These are phyloP conservation scores for Hanleya hanleyi DNA, from an alignment of 2,888 invertebrate species.

Conservation along the genomic window DNA sequence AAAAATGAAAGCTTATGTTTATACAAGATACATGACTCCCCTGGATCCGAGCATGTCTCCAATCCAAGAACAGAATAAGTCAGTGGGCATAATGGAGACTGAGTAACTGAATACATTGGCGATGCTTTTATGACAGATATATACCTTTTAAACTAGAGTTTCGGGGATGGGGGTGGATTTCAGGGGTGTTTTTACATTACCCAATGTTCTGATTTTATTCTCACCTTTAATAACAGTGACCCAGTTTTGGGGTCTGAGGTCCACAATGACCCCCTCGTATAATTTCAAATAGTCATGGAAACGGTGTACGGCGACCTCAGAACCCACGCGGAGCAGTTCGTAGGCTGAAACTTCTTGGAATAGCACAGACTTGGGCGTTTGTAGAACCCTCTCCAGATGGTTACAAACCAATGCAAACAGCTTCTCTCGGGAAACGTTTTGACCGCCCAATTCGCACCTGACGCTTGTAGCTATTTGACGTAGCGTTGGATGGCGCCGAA, in stretches of 20 bases:
- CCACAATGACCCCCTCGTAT: background rate
- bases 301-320: slow-evolving; percentile 11
- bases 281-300: background rate
- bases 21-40: too few species aligned
- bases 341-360: slow-evolving; percentile 17
- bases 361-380: slow-evolving; percentile 14
- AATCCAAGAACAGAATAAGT: too few species aligned
- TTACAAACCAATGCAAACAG: slow-evolving; percentile 44
- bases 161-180: too few species aligned
- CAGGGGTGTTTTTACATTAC: too few species aligned
- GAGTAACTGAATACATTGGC: too few species aligned
- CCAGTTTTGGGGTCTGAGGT: background rate
- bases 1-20: too few species aligned
- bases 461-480: slow-evolving; percentile 45
- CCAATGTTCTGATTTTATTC: background rate
- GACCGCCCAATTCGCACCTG: slow-evolving; percentile 40
- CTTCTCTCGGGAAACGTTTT: slow-evolving; percentile 35
- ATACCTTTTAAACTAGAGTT: too few species aligned
- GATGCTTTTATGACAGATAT: too few species aligned
- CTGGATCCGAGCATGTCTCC: too few species aligned
- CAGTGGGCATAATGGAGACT: too few species aligned
- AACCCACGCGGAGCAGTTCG: slow-evolving; percentile 32
- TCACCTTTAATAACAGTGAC: background rate
- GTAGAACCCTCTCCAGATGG: slow-evolving; percentile 37
- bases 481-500: slow-evolving; percentile 36